A percentile compares a stretch with the other conserved stretches of the same genome.
These are phyloP conservation scores for Tachina lurida DNA, from an alignment of 2,888 invertebrate genomes.

Conservation along the genomic window DNA sequence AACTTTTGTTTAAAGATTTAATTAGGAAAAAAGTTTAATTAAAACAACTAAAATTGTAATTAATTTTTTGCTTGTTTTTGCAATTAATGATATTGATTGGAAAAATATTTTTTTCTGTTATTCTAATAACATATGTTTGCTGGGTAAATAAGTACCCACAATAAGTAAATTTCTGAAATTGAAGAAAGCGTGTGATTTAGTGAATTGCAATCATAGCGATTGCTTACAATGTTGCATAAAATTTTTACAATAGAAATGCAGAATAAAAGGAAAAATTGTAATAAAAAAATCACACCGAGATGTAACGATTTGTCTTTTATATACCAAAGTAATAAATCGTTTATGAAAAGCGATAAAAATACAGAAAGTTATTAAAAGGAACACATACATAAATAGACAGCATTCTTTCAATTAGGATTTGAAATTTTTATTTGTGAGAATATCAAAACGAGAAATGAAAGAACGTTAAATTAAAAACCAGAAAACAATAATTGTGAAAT, in stretches of 20 bases:
- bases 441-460: constrained; percentile 15
- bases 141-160: background rate
- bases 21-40: no score
- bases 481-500: background rate
- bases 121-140: background rate
- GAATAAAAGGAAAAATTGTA: constrained; percentile 31
- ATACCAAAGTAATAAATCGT: constrained; percentile 63
- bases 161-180: background rate
- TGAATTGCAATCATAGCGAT: constrained; percentile 6
- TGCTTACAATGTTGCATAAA: constrained; percentile 32
- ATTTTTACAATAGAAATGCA: constrained; percentile 39
- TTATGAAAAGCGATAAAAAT: constrained; percentile 58
- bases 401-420: constrained; percentile 52
- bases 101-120: no score
- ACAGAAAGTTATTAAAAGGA: constrained; percentile 36
- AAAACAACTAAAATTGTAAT: no score
- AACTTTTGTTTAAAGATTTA: no score
- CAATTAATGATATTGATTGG: no score
- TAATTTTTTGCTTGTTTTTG: no score
- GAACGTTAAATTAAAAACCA: background rate
- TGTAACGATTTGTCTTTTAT: constrained; percentile 45
- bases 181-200: background rate
- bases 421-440: constrained; percentile 50
- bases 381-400: constrained; percentile 10
- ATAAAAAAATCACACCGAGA: background rate